Evolutionary conservation across 2,797 vertebrate genomes (phyloP), one percentile per base, ranked within the genome.

Genomic region (Threskiornis aethiopicus): DNA sequence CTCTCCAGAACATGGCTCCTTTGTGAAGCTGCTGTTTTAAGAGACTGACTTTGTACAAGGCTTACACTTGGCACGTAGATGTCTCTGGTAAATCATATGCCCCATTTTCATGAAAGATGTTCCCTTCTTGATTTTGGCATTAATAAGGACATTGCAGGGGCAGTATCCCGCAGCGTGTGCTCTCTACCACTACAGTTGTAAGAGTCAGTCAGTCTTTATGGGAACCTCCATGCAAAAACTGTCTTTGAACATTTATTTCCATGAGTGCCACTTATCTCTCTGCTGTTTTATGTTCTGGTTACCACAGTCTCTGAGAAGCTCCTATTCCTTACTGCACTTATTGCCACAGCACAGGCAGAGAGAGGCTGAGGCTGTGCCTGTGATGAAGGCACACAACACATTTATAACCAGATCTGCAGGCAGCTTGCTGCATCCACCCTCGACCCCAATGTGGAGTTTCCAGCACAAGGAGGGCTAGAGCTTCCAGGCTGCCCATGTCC

Each of bases 121-220:
- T 42, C 5, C 16, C 18, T 11, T 35, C 59, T 47, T 24, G 28
- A 47, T 87, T 77, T 47, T 41, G 42, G 10, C n/a, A 35, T 41
- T 55, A 5, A 10, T 69, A 22, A 64, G 44, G 39, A 31, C 18
- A 22, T 54, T 37, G 25, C 33, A 69, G 52, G 24, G 42, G 16
- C 33, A 29, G 13, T 37, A 11, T n/a, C 44, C 62, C 6, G 1
- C 1, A 2, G 17, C 0, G 2, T 33, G n/a, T 26, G n/a, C 28
- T 62, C 39, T 44, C 33, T 46, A 21, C 6, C 62, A 55, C 13
- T 11, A 9, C 1, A 2, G 11, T 7, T 22, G 4, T 41, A 71
- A 39, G 57, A 66, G 61, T 71, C 42, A 18, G 17, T n/a, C 15
- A 77, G 22, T 37, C 35, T 58, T 90, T 37, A 16, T 29, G 41